Percentiles rank a stretch among this genome's conserved stretches.
Evolutionary conservation across 1,140 invertebrate species (phyloP).

Genomic region (Dendrolimus punctatus): DNA sequence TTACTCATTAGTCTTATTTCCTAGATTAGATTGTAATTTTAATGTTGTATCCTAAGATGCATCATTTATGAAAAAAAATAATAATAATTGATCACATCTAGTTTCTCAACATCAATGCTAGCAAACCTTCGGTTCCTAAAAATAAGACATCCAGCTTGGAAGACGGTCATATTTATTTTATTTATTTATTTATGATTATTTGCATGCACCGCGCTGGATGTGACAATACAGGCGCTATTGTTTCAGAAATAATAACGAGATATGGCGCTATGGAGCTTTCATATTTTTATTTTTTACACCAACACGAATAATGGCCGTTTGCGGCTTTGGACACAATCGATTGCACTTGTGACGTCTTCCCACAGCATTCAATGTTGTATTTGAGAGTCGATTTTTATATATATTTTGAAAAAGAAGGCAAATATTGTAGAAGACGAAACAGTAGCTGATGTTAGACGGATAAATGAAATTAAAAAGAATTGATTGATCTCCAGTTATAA

Average conservation of each 20-base stretch:
- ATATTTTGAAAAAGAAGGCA: too few species aligned
- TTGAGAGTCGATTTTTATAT: too few species aligned
- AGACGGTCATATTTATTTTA: conserved; percentile 60
- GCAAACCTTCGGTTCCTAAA: conserved; percentile 35
- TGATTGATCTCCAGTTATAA: too few species aligned
- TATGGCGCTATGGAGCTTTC: conserved; percentile 47
- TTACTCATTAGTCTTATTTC: too few species aligned
- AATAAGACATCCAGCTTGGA: conserved; percentile 55
- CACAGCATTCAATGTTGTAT: too few species aligned
- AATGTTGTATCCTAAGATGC: too few species aligned
- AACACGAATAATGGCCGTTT: conserved; percentile 42
- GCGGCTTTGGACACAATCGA: not conserved
- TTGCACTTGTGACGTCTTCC: too few species aligned
- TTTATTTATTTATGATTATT: conserved; percentile 72
- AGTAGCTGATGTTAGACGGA: too few species aligned
- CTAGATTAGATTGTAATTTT: too few species aligned
- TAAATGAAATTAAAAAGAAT: too few species aligned
- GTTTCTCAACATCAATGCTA: conserved; percentile 16
- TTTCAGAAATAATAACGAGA: conserved; percentile 69
- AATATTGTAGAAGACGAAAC: too few species aligned
- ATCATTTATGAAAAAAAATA: too few species aligned
- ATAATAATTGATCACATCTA: conserved; percentile 24
- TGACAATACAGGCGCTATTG: conserved; percentile 67
- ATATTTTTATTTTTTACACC: conserved; percentile 29
- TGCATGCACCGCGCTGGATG: conserved; percentile 64